Base-by-base conservation (phyloP, 2,113 vertebrate genomes). In the Mobula birostris region DNA sequence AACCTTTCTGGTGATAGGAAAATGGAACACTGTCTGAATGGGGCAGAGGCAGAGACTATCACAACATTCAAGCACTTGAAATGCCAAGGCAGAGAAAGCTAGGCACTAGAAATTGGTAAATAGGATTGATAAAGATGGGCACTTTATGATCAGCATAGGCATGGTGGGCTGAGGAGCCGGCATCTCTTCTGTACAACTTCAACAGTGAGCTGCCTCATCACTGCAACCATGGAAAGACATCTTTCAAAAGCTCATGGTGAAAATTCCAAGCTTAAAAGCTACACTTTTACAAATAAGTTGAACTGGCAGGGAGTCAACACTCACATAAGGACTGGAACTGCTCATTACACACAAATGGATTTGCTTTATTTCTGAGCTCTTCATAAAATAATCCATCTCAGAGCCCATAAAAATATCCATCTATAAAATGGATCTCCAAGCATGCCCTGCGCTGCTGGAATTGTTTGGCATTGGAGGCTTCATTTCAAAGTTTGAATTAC, bases 221-320 rank as follows among this genome's bases (percentile, higher is more conserved):
- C 32, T 7, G 15, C 15, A 17, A 90, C 61, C 63, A n/a, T 19
- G 40, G n/a, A 66, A 61, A 32, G 61, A 6, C 14, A 32, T 15
- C n/a, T 29, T 90, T 36, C 85, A 66, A 14, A 90, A 66, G 85
- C 85, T 66, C 15, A 90, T 14, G 0, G 58, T n/a, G 12, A 61
- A 24, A 24, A 63, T 11, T 61, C 48, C 56, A 61, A 87, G 11
- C 83, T 87, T 29, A 58, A 87, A 87, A 87, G 14, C 3, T 12
- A 63, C n/a, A 90, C 32, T 90, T 90, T 66, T 66, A 61, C 61
- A 90, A 90, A 90, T 61, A 9, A 24, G n/a, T 87, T 87, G 58
- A 87, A 63, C 27, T 29, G 58, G 61, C n/a, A 90, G 29, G 61
- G n/a, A 6, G 58, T 32, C 85, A 66, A 27, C 61, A 32, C 61